Base-by-base conservation (phyloP, 2,113 vertebrate genomes). In the Phyllostomus hastatus region DNA sequence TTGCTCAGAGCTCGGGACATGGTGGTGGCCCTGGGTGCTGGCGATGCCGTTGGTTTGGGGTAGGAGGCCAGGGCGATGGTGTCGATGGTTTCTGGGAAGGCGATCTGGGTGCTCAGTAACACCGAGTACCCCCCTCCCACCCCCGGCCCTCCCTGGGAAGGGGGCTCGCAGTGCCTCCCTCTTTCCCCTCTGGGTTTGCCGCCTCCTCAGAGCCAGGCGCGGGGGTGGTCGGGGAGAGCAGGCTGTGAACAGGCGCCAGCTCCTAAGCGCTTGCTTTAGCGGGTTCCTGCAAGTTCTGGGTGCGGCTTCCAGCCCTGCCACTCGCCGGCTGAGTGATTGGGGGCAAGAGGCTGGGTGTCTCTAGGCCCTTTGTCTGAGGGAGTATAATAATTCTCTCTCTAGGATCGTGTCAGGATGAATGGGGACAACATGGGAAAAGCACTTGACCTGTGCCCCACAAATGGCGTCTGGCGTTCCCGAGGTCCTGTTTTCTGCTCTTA, bases 31-130 rank as follows among this genome's bases (percentile, higher is more conserved):
- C 38, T 67, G 41, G 61, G 7, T 7, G 33, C 69, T 75, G 35
- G 46, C 0, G 38, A 35, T 2, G 0, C 7, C 0, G 2, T 3
- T 5, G 31, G 61, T 66, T 7, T 28, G 38, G 48, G 31, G 57
- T 33, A 41, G n/a, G n/a, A 52, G 87, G 59, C 8, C 2, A 12
- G 22, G 85, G 9, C 0, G 10, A 31, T 43, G 41, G 28, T 1
- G 5, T 1, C 50, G 28, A 1, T n/a, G 16, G 33, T n/a, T 43
- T n/a, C 57, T 15, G 31, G 2, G 41, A 69, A 48, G 66, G n/a
- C 26, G 11, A 35, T 28, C 41, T 69, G 41, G 35, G 61, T 15
- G 9, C 54, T 33, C 46, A 20, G 57, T 20, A 69, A 64, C 5
- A 10, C 0, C 4, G 20, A 76, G 6, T 31, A 15, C n/a, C n/a